Base-by-base conservation (phyloP, 2,113 vertebrate species). In the Tympanuchus pallidicinctus region DNA sequence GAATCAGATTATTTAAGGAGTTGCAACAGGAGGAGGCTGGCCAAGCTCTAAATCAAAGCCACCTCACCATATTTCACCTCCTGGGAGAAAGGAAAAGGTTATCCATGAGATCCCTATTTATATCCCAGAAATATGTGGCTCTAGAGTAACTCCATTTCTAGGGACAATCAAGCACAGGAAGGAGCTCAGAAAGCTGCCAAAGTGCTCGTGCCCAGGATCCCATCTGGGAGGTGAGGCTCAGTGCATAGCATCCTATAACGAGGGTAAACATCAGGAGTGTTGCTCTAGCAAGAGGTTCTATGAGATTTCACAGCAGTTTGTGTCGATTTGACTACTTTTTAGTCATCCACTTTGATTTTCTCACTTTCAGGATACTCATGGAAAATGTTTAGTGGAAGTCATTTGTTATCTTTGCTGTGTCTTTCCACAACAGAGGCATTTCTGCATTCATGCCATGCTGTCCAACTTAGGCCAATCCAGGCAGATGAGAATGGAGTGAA, bases 21-120 rank as follows among this genome's bases (percentile, higher is more conserved):
- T 66, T 79, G 73, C 67, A 78, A 4, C 24, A 52, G 59, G 20
- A 86, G 34, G 42, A 93, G 63, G 11, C 14, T 93, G 57, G 30
- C 34, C 38, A 42, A 52, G 40, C 24, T 94, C 63, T 94, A 90
- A 91, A 94, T 94, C 93, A 94, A 83, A 93, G 16, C 52, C 52
- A 54, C 27, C 48, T 50, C 48, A 7, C 48, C 48, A 13, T 48
- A 48, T 50, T 50, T 50, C 48, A 50, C 21, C 52, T 92, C 65
- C 32, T 17, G 70, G 40, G 77, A 66, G 54, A 88, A 92, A 76
- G 19, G 72, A 82, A 95, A 94, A 95, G 69, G 69, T 93, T 91
- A 88, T 63, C n/a, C 52, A 71, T 71, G 18, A 1, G 36, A 75
- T 89, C 43, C 17, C 56, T 65, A 5, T 70, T 90, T 81, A 72